These are phyloP conservation scores for Anastatus disparis DNA, from an alignment of 1,140 invertebrate species.

Conservation along the genomic window DNA sequence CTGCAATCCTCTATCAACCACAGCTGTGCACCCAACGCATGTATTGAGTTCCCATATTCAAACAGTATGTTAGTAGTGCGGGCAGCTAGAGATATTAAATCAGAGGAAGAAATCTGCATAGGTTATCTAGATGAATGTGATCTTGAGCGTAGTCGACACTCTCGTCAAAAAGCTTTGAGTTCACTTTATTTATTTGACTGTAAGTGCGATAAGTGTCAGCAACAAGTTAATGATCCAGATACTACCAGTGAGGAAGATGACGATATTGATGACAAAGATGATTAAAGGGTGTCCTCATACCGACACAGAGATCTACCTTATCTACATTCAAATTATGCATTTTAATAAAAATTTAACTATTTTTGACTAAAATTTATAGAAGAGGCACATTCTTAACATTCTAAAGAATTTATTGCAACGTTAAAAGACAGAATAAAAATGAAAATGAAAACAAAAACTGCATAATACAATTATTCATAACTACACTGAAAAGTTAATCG, in stretches of 20 bases:
- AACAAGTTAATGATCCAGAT: constrained; percentile 81
- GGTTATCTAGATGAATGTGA: constrained; percentile 91
- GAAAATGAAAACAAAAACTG: no score
- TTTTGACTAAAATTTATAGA: no score
- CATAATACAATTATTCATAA: no score
- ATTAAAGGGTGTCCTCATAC: no score
- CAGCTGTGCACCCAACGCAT: constrained; percentile 90
- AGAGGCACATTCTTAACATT: no score
- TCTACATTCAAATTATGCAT: no score
- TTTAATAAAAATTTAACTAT: no score
- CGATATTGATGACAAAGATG: constrained; percentile 49
- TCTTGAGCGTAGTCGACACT: constrained; percentile 82
- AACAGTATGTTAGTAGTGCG: constrained; percentile 83
- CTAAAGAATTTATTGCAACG: no score
- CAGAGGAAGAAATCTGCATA: constrained; percentile 90
- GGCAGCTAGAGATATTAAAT: constrained; percentile 79
- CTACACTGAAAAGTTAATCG: no score
- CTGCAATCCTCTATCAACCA: constrained; percentile 92
- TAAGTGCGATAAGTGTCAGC: constrained; percentile 81
- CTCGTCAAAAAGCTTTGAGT: constrained; percentile 81
- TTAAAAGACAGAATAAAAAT: no score
- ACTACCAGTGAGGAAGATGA: constrained; percentile 74
- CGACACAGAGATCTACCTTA: no score
- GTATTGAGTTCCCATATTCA: constrained; percentile 85
- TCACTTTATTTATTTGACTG: constrained; percentile 91